Evolutionary conservation across 2,113 vertebrate genomes (phyloP).

Genomic region (Ursus arctos): DNA sequence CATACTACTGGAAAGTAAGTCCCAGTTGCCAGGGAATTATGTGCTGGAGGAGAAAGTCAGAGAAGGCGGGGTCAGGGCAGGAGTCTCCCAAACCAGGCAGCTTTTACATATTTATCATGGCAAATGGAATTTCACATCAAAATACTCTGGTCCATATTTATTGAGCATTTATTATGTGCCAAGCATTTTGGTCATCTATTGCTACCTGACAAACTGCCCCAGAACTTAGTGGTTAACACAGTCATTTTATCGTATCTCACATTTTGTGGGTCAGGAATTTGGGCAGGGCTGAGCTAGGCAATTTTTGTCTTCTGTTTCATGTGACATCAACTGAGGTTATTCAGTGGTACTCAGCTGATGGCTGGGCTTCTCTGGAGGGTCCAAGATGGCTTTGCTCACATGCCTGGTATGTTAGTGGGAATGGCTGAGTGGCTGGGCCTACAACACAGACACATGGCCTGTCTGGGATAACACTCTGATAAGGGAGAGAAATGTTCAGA

Average conservation of each 20-base stretch:
- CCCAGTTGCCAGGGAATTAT: background rate
- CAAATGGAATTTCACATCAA: background rate
- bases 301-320: background rate
- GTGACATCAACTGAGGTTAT: background rate
- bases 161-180: background rate
- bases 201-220: background rate
- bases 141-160: background rate
- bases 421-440: background rate
- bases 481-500: background rate
- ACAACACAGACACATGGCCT: background rate
- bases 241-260: background rate
- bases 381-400: background rate
- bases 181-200: background rate
- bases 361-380: background rate
- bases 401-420: background rate
- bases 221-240: background rate
- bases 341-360: background rate
- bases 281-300: too few relatives aligned
- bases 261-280: background rate
- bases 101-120: background rate
- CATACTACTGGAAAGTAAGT: background rate
- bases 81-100: background rate
- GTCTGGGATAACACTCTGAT: background rate
- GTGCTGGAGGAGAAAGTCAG: background rate
- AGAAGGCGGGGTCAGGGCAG: background rate